Conservation (phyloP, 2,797 vertebrate species). For the Amblyopsis hoosieri region DNA sequence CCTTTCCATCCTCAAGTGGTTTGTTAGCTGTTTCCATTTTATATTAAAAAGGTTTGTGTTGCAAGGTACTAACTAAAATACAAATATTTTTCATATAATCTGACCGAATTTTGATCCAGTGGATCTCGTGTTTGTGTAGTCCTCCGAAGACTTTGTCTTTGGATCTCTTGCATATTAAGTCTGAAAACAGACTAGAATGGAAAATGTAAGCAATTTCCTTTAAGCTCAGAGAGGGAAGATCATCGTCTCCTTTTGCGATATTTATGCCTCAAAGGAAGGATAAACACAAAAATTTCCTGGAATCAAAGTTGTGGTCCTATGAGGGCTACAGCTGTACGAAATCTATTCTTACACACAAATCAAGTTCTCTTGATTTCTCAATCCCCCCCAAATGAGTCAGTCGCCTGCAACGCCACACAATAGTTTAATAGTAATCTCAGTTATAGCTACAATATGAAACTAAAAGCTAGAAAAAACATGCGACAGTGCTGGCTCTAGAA, state of each 20-base stretch:
- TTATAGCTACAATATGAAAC: slow-evolving; percentile 1
- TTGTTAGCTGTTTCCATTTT: neutral
- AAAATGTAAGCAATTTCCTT: slow-evolving; percentile 4
- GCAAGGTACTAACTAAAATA: neutral
- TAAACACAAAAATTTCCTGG: slow-evolving; percentile 10
- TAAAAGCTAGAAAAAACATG: neutral
- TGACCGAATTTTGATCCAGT: too few species aligned
- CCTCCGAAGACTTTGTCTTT: too few species aligned
- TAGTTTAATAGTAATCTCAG: slow-evolving; percentile 8
- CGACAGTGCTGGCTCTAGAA: neutral
- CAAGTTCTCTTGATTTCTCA: slow-evolving; percentile 7
- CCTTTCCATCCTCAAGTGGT: neutral
- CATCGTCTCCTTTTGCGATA: neutral
- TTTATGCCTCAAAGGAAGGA: slow-evolving; percentile 5
- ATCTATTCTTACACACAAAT: slow-evolving; percentile 14
- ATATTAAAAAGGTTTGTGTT: neutral
- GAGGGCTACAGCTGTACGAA: neutral
- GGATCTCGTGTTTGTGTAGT: too few species aligned
- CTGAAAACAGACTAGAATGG: neutral
- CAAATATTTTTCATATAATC: too few species aligned
- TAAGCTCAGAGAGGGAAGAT: neutral
- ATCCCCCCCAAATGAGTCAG: slow-evolving; percentile 14
- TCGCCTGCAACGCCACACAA: slow-evolving; percentile 6
- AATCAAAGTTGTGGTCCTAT: slow-evolving; percentile 4
- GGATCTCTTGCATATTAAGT: neutral